Evolutionary conservation across 2,113 vertebrate genomes (phyloP).

Genomic region (Pangasianodon gigas): DNA sequence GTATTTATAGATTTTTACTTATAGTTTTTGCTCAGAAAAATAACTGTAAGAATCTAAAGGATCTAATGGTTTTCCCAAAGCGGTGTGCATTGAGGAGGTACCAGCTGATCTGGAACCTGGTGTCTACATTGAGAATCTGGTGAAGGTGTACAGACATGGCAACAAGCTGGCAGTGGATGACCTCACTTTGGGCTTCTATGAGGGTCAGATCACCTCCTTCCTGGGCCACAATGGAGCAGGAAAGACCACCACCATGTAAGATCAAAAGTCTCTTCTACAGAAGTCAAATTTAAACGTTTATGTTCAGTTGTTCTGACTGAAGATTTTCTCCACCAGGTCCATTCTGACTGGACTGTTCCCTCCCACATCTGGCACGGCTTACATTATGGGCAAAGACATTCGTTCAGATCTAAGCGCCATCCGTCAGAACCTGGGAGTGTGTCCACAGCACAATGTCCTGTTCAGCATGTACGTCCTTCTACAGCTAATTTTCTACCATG

Average conservation of each 20-base stretch:
- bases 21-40: not conserved
- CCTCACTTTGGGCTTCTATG: constrained; percentile 91
- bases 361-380: constrained; percentile 94
- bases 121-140: constrained; percentile 93
- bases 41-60: not conserved
- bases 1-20: constrained; percentile 65
- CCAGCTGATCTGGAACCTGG: constrained; percentile 87
- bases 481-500: not conserved
- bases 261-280: not conserved
- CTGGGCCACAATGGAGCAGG: constrained; percentile 97
- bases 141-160: constrained; percentile 94
- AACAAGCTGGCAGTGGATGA: constrained; percentile 95
- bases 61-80: constrained; percentile 61
- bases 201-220: constrained; percentile 97
- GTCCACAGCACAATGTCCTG: constrained; percentile 95
- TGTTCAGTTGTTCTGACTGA: not conserved
- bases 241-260: constrained; percentile 99
- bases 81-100: constrained; percentile 90
- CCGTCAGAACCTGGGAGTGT: constrained; percentile 92
- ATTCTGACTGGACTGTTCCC: constrained; percentile 97
- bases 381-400: constrained; percentile 95
- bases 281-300: not conserved
- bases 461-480: constrained; percentile 87
- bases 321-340: constrained; percentile 76
- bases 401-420: constrained; percentile 87